These are phyloP conservation scores for Mythimna ferrago DNA, from an alignment of 2,888 invertebrate species.

Conservation along the genomic window DNA sequence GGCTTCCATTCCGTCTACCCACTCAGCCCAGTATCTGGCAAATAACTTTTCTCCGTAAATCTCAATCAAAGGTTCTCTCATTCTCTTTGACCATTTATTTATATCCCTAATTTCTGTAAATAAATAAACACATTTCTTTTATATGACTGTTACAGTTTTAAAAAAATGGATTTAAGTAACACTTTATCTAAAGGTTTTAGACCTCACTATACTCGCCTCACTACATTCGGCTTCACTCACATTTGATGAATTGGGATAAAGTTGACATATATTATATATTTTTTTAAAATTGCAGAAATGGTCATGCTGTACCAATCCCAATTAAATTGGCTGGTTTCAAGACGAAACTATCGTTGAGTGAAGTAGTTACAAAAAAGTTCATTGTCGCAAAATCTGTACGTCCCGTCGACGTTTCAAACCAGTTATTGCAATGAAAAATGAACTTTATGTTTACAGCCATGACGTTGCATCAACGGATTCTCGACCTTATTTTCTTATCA, in stretches of 20 bases:
- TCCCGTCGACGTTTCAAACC: no score
- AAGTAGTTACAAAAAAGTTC: no score
- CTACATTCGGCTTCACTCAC: background rate
- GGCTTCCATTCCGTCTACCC: slow-evolving; percentile 92
- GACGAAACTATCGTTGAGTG: no score
- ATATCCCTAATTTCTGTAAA: slow-evolving; percentile 93
- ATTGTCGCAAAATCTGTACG: no score
- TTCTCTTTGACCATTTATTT: slow-evolving; percentile 94
- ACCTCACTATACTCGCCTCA: no score
- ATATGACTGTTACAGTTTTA: background rate
- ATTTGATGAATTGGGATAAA: background rate
- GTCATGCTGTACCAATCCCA: background rate
- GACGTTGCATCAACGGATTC: no score
- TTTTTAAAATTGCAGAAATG: background rate
- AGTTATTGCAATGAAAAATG: no score
- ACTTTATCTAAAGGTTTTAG: no score
- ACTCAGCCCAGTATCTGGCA: slow-evolving; percentile 92
- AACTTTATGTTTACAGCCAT: no score
- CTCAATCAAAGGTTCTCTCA: slow-evolving; percentile 93
- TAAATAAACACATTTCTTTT: background rate
- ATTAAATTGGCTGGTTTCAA: no score
- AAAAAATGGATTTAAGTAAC: background rate
- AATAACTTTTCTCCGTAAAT: slow-evolving; percentile 94
- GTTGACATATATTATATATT: no score
- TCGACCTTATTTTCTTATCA: no score